A percentile compares a stretch with the other conserved stretches of the same genome.
Evolutionary conservation across 2,797 vertebrate genomes (phyloP).

Genomic region (Megalops cyprinoides): DNA sequence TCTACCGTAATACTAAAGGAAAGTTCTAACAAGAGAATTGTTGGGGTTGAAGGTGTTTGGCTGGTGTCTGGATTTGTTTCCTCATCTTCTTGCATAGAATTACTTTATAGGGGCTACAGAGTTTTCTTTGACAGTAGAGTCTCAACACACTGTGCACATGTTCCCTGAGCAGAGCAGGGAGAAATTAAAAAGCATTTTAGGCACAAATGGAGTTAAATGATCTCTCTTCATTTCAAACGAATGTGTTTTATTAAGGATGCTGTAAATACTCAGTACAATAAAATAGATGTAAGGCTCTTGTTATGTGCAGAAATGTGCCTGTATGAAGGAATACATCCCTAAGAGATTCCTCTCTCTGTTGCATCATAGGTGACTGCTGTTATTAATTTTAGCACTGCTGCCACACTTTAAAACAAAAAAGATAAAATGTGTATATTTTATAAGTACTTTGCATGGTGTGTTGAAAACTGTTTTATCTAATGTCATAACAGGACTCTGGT

Average conservation of each 20-base stretch:
- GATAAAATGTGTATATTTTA: neutral
- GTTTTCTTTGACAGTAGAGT: conserved; percentile 1
- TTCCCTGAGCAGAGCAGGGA: neutral
- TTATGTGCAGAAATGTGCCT: too few species aligned
- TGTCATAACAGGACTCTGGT: conserved; percentile 6
- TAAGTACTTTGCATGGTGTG: conserved; percentile 14
- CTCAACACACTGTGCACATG: conserved; percentile 5
- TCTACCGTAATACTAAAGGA: conserved; percentile 32
- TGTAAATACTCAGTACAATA: neutral
- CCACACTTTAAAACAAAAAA: neutral
- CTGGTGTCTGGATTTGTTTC: neutral
- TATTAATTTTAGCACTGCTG: conserved; percentile 1
- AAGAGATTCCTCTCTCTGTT: neutral
- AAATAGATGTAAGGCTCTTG: neutral
- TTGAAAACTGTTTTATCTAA: conserved; percentile 20
- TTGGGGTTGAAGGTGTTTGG: neutral
- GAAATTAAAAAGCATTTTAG: too few species aligned
- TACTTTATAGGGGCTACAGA: neutral
- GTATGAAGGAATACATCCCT: neutral
- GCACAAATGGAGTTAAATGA: neutral
- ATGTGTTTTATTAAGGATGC: neutral
- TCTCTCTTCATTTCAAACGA: neutral
- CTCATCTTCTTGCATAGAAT: neutral
- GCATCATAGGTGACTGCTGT: neutral
- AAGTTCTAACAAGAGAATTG: conserved; percentile 16